These are phyloP conservation scores for Drosophila parthenogenetica DNA, from an alignment of 2,888 invertebrate genomes.

Conservation along the genomic window DNA sequence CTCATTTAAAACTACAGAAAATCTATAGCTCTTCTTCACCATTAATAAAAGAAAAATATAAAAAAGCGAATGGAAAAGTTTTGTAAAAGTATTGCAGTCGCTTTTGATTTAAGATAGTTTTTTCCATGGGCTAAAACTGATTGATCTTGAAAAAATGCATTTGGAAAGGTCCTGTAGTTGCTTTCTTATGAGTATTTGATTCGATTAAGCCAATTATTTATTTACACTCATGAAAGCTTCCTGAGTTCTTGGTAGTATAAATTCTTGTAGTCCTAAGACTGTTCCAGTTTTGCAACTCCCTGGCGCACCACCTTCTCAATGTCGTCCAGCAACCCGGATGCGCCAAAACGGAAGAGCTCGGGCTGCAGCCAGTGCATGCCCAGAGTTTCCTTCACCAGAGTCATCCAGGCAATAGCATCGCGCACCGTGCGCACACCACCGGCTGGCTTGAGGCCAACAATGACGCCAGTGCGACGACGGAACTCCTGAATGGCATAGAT, in stretches of 20 bases:
- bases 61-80: too few relatives aligned
- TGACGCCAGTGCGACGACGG: slow-evolving; percentile 89
- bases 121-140: too few relatives aligned
- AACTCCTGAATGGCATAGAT: slow-evolving; percentile 95
- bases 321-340: slow-evolving; percentile 94
- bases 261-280: neutral
- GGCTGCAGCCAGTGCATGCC: slow-evolving; percentile 94
- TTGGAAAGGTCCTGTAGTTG: slow-evolving; percentile 6
- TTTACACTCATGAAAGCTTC: neutral
- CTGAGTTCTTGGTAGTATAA: neutral
- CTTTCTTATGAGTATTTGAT: slow-evolving; percentile 15
- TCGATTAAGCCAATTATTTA: slow-evolving; percentile 1
- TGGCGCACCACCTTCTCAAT: slow-evolving; percentile 87
- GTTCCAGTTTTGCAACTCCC: slow-evolving; percentile 50
- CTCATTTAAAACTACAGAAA: too few relatives aligned
- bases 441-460: slow-evolving; percentile 98
- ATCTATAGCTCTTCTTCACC: too few relatives aligned
- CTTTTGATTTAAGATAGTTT: too few relatives aligned
- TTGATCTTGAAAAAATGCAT: neutral
- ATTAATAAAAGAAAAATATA: too few relatives aligned
- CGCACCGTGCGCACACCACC: slow-evolving; percentile 95
- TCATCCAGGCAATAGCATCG: slow-evolving; percentile 95
- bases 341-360: slow-evolving; percentile 95
- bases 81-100: too few relatives aligned
- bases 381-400: slow-evolving; percentile 92